Evolutionary conservation across 1,140 invertebrate genomes (phyloP).

Genomic region (Drosophila sproati): DNA sequence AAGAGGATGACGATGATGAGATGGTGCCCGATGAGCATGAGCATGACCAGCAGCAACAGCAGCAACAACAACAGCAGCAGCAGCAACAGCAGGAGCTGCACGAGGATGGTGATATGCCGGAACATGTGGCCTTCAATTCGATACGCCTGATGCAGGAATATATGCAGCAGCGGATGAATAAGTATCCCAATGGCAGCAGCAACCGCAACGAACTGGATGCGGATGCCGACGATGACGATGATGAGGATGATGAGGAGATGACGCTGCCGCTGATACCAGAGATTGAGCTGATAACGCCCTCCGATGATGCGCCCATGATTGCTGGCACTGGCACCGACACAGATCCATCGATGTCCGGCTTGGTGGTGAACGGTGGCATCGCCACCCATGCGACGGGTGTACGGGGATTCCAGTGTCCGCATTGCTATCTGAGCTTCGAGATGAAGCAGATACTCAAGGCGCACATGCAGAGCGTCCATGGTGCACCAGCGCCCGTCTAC

Average conservation of each 20-base stretch:
- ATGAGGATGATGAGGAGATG: constrained; percentile 71
- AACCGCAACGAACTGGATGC: constrained; percentile 10
- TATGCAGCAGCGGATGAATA: constrained; percentile 80
- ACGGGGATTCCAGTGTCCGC: constrained; percentile 75
- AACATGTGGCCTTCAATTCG: constrained; percentile 71
- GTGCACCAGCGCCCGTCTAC: constrained; percentile 75
- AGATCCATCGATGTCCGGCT: constrained; percentile 26
- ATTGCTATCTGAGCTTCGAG: constrained; percentile 78
- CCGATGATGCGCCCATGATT: constrained; percentile 55
- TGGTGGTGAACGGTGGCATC: constrained; percentile 34
- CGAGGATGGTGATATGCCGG: constrained; percentile 66
- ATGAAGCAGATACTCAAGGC: constrained; percentile 82
- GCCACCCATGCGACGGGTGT: background rate
- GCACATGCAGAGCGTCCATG: constrained; percentile 82
- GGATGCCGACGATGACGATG: constrained; percentile 25
- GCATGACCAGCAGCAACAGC: background rate
- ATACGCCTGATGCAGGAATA: constrained; percentile 82
- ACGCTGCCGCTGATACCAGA: constrained; percentile 77
- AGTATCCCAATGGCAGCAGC: constrained; percentile 64
- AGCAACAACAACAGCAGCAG: constrained; percentile 5
- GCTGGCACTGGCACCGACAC: constrained; percentile 1
- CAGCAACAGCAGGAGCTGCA: constrained; percentile 17
- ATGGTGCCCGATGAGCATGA: constrained; percentile 34
- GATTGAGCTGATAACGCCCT: constrained; percentile 78
- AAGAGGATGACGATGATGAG: constrained; percentile 10